Conservation (phyloP, 2,888 invertebrate species). For the Villa cingulata region DNA sequence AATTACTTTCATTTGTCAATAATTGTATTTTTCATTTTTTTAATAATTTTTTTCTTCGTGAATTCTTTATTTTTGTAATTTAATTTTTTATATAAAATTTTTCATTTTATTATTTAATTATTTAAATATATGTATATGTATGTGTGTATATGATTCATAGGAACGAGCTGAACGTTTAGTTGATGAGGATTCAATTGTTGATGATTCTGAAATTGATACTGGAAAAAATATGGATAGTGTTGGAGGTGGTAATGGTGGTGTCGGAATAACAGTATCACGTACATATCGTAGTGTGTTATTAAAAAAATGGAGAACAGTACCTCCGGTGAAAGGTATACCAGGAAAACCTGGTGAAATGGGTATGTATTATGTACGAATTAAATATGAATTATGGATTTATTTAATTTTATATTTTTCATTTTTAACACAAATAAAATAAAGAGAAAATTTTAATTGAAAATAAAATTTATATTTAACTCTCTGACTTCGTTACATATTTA, state of each 20-base stretch:
- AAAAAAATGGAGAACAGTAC: conserved; percentile 60
- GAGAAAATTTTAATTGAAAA: neutral
- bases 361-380: conserved; percentile 23
- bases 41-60: no score
- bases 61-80: no score
- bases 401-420: neutral
- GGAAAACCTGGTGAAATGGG: conserved; percentile 86
- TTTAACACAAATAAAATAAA: neutral
- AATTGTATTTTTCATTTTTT: no score
- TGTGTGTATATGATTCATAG: no score
- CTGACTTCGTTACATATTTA: conserved; percentile 17
- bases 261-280: conserved; percentile 28
- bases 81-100: no score
- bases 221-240: conserved; percentile 31
- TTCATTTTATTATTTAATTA: no score
- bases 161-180: conserved; percentile 27
- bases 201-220: conserved; percentile 36
- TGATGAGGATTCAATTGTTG: conserved; percentile 34
- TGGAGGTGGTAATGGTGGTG: no score
- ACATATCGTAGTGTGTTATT: conserved; percentile 38
- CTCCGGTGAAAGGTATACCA: conserved; percentile 49
- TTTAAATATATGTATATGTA: no score
- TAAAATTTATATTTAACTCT: conserved; percentile 1
- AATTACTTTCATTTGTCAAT: no score
- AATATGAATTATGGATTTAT: neutral